Evolutionary conservation across 2,113 vertebrate species (phyloP).

Genomic region (Macrotus californicus): DNA sequence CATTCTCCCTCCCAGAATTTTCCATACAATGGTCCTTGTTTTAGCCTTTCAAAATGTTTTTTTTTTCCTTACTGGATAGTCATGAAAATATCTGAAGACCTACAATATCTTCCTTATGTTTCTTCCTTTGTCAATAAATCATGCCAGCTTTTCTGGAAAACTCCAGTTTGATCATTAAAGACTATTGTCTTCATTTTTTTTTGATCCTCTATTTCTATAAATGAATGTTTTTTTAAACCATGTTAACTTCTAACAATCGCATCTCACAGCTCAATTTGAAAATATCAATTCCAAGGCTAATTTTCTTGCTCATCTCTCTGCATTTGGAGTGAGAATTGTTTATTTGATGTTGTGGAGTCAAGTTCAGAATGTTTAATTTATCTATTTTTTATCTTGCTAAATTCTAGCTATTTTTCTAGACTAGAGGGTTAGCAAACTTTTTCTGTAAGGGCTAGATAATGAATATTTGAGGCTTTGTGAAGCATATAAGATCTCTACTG

Average conservation of each 20-base stretch:
- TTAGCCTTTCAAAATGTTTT: neutral
- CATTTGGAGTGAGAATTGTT: neutral
- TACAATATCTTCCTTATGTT: neutral
- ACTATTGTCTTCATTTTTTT: neutral
- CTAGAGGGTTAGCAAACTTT: neutral
- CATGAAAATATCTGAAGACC: neutral
- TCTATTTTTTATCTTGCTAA: neutral
- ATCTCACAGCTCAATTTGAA: neutral
- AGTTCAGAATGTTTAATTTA: neutral
- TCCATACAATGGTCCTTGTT: neutral
- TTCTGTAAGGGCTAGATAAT: neutral
- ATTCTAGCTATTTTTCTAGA: constrained; percentile 24
- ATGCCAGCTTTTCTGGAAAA: neutral
- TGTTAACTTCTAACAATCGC: neutral
- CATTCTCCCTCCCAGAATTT: neutral
- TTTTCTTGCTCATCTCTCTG: neutral
- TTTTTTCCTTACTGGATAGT: neutral
- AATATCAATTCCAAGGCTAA: neutral
- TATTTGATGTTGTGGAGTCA: neutral
- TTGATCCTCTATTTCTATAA: constrained; percentile 25
- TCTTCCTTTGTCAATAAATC: neutral
- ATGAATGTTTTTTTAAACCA: neutral
- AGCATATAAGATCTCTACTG: neutral
- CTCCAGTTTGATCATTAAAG: neutral
- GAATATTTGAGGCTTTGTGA: neutral